A percentile compares a stretch with the other conserved stretches of the same genome.
These are phyloP conservation scores for Brachyistius frenatus DNA, from an alignment of 2,113 vertebrate species.

Conservation along the genomic window DNA sequence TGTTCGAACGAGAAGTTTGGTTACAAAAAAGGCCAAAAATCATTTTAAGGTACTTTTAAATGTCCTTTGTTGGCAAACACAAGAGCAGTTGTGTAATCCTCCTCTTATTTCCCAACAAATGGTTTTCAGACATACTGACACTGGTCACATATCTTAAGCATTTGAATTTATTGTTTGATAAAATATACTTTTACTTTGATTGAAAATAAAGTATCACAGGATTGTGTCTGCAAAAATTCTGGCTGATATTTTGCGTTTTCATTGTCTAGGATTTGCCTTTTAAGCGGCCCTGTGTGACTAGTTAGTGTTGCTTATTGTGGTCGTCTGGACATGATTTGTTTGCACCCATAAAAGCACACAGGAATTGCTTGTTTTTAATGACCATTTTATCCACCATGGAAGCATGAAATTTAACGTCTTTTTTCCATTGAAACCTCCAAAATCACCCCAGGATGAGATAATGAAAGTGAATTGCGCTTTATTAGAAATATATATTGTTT, in stretches of 20 bases:
- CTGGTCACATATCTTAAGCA: neutral
- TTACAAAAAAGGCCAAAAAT: conserved; percentile 24
- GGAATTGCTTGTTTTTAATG: conserved; percentile 74
- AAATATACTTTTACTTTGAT: neutral
- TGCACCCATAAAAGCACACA: conserved; percentile 66
- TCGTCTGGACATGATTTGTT: conserved; percentile 75
- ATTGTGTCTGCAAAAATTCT: neutral
- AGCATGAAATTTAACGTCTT: conserved; percentile 73
- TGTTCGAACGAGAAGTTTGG: conserved; percentile 23
- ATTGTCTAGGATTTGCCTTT: conserved; percentile 12
- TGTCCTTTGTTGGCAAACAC: neutral
- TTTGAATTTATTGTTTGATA: conserved; percentile 7
- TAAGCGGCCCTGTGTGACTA: conserved; percentile 49
- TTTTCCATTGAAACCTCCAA: conserved; percentile 67
- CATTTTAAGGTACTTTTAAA: conserved; percentile 8
- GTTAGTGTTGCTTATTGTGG: conserved; percentile 54
- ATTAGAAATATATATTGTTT: conserved; percentile 51
- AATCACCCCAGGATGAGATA: conserved; percentile 56
- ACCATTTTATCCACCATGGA: conserved; percentile 66
- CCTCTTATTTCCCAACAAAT: neutral
- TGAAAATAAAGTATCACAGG: neutral
- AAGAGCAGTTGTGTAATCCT: conserved; percentile 1
- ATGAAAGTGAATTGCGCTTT: conserved; percentile 52
- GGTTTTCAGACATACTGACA: neutral
- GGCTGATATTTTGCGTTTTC: conserved; percentile 5